Conservation (phyloP, 2,888 invertebrate genomes). For the Tryphoninae sp. region DNA sequence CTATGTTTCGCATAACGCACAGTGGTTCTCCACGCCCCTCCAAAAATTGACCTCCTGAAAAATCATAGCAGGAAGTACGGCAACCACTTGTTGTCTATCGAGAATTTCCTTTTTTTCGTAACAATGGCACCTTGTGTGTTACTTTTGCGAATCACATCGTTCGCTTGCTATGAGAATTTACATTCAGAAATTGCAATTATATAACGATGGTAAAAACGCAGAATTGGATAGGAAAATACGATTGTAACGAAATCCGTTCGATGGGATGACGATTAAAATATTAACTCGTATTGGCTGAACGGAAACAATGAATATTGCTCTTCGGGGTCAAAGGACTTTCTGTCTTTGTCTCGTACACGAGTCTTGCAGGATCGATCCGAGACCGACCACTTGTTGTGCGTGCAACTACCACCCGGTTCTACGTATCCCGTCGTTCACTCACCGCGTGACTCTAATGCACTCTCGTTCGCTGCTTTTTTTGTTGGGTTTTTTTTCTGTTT, state of each 20-base stretch:
- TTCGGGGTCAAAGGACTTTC: conserved; percentile 50
- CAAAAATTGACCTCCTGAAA: conserved; percentile 23
- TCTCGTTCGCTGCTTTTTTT: conserved; percentile 35
- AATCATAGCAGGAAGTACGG: background rate
- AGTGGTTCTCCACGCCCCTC: conserved; percentile 70
- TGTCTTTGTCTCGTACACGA: conserved; percentile 7
- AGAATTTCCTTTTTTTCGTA: conserved; percentile 28
- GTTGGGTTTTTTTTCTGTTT: background rate
- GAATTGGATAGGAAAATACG: conserved; percentile 20
- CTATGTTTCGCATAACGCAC: conserved; percentile 64
- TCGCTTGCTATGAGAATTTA: conserved; percentile 13
- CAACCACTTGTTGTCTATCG: conserved; percentile 65
- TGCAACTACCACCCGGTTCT: conserved; percentile 41
- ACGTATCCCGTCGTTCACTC: conserved; percentile 50
- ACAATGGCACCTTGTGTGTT: conserved; percentile 46
- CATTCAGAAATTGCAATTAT: background rate
- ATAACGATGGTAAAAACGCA: background rate
- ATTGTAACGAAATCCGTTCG: conserved; percentile 50
- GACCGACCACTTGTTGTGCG: conserved; percentile 60
- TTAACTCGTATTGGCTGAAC: conserved; percentile 36
- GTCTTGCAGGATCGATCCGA: conserved; percentile 24
- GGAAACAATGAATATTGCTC: conserved; percentile 14
- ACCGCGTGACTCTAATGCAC: conserved; percentile 55
- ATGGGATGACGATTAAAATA: conserved; percentile 50
- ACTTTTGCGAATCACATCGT: conserved; percentile 3